These are phyloP conservation scores for Pogonocichla stellata DNA, from an alignment of 2,113 vertebrate genomes.

Conservation along the genomic window DNA sequence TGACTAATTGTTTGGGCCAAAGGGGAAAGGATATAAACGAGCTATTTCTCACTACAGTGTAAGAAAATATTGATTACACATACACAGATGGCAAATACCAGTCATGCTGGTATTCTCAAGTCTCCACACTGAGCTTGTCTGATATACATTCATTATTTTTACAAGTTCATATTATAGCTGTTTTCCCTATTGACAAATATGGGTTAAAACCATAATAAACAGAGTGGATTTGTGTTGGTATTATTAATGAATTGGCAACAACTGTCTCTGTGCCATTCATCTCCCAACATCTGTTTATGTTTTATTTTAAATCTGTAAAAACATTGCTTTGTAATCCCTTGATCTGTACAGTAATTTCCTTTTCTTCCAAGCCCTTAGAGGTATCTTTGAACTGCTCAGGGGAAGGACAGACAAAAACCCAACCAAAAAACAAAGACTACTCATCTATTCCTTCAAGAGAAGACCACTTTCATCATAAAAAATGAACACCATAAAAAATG, in stretches of 20 bases:
- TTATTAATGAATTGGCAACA: slow-evolving; percentile 73
- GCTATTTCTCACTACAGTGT: slow-evolving; percentile 38
- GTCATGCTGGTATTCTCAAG: slow-evolving; percentile 42
- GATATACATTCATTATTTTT: slow-evolving; percentile 60
- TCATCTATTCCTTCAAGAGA: slow-evolving; percentile 71
- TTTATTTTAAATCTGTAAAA: slow-evolving; percentile 79
- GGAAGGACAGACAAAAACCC: neutral
- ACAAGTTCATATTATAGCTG: slow-evolving; percentile 38
- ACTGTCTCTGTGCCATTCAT: slow-evolving; percentile 51
- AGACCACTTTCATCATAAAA: slow-evolving; percentile 71
- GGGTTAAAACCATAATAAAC: slow-evolving; percentile 58
- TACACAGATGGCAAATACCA: slow-evolving; percentile 66
- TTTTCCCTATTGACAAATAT: slow-evolving; percentile 59
- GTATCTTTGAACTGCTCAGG: slow-evolving; percentile 72
- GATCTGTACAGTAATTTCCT: slow-evolving; percentile 77
- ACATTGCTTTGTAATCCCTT: slow-evolving; percentile 68
- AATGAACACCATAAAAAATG: slow-evolving; percentile 73
- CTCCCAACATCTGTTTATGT: slow-evolving; percentile 75
- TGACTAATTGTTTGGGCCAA: slow-evolving; percentile 33
- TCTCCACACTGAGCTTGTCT: slow-evolving; percentile 34
- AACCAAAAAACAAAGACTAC: slow-evolving; percentile 13
- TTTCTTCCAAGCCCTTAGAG: slow-evolving; percentile 71
- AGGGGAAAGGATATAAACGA: slow-evolving; percentile 27
- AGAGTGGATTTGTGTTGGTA: slow-evolving; percentile 58
- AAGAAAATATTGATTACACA: slow-evolving; percentile 71